Conservation (phyloP, 2,888 invertebrate genomes). For the Philereme vetulata region DNA sequence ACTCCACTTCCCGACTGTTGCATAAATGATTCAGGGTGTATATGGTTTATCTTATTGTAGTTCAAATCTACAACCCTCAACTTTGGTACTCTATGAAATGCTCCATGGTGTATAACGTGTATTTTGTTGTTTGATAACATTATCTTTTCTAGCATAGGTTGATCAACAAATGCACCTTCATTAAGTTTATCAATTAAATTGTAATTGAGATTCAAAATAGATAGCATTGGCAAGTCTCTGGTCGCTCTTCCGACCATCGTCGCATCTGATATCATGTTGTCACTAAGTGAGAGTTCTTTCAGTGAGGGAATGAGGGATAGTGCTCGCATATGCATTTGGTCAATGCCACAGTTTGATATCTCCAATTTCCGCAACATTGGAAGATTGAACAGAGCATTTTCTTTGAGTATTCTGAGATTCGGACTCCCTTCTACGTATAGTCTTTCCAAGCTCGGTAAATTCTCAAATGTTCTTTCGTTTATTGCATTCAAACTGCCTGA, state of each 20-base stretch:
- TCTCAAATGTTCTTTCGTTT: conserved; percentile 87
- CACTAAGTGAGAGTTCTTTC: conserved; percentile 87
- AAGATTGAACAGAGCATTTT: conserved; percentile 88
- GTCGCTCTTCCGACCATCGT: conserved; percentile 91
- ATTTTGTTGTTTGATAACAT: conserved; percentile 89
- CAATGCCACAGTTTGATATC: conserved; percentile 89
- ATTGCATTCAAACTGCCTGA: conserved; percentile 87
- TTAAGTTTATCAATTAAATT: conserved; percentile 88
- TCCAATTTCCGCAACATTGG: conserved; percentile 88
- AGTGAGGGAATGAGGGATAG: conserved; percentile 88
- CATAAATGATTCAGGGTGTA: conserved; percentile 92
- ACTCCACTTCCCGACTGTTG: conserved; percentile 89
- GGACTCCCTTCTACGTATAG: conserved; percentile 89
- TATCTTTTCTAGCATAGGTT: conserved; percentile 87
- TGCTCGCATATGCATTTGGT: conserved; percentile 91
- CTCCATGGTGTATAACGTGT: conserved; percentile 89
- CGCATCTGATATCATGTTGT: conserved; percentile 90
- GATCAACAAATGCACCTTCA: conserved; percentile 91
- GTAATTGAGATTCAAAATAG: conserved; percentile 87
- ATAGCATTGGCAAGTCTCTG: conserved; percentile 89
- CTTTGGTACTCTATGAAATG: conserved; percentile 91
- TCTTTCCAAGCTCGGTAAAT: conserved; percentile 89
- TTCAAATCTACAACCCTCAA: conserved; percentile 89
- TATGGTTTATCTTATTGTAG: conserved; percentile 88
- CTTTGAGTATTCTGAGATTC: conserved; percentile 87